Percentiles rank a stretch among this genome's conserved stretches.
phyloP scores from a whole-genome alignment of 2,797 vertebrate genomes.

The Benthosema pterotum region DNA sequence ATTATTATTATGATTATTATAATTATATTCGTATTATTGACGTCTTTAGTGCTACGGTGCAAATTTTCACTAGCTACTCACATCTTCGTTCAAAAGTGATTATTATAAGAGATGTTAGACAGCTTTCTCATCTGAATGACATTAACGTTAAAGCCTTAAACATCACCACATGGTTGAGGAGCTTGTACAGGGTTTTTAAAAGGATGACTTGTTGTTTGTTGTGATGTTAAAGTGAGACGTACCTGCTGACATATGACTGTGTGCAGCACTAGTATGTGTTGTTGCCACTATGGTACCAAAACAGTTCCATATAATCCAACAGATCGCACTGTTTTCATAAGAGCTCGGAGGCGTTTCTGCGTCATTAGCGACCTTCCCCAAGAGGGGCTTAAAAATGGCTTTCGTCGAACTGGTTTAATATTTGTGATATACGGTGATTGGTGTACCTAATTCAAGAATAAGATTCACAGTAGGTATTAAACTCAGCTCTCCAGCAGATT shows the following conservation, averaged over 20 bases:
- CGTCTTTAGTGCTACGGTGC: conserved; percentile 65
- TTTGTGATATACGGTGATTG: too few relatives aligned
- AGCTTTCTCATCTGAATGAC: conserved; percentile 41
- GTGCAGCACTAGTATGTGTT: conserved; percentile 7
- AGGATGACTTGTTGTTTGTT: conserved; percentile 16
- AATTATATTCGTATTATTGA: conserved; percentile 71
- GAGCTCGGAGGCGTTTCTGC: neutral
- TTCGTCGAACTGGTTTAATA: neutral
- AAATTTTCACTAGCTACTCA: conserved; percentile 39
- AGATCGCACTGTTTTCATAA: neutral
- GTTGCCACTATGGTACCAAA: conserved; percentile 4
- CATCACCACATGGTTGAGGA: conserved; percentile 45
- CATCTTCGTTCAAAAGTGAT: conserved; percentile 36
- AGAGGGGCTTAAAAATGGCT: neutral
- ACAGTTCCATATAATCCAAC: neutral
- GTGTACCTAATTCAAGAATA: neutral
- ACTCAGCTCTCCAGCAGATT: neutral
- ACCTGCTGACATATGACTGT: conserved; percentile 20
- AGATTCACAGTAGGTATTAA: neutral
- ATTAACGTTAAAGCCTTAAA: conserved; percentile 71
- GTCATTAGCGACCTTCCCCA: neutral
- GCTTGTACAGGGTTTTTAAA: conserved; percentile 28
- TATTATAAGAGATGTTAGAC: conserved; percentile 29
- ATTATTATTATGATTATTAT: conserved; percentile 60
- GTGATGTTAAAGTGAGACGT: conserved; percentile 7